Conservation (phyloP, 2,888 invertebrate genomes). For the Argyra leucocephala region DNA sequence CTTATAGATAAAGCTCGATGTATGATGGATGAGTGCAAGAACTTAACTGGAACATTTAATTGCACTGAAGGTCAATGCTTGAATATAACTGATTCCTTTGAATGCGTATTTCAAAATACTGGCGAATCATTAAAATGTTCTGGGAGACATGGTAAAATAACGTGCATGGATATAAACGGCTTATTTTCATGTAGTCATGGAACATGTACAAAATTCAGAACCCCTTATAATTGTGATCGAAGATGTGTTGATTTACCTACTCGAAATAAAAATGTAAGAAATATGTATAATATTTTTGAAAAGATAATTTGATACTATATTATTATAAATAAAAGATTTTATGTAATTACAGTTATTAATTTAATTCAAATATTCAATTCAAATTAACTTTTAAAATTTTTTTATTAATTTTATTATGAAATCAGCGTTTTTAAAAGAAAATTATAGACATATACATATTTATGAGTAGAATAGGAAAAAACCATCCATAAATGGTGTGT, state of each 20-base stretch:
- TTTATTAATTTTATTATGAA: too few relatives aligned
- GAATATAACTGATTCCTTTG: slow-evolving; percentile 80
- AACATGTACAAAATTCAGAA: slow-evolving; percentile 71
- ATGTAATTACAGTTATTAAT: too few relatives aligned
- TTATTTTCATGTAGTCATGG: slow-evolving; percentile 73
- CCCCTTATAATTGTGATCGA: slow-evolving; percentile 81
- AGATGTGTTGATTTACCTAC: slow-evolving; percentile 82
- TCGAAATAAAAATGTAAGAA: slow-evolving; percentile 50
- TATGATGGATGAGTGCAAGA: slow-evolving; percentile 80
- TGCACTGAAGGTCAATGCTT: slow-evolving; percentile 77
- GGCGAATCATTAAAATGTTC: slow-evolving; percentile 79
- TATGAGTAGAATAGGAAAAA: too few relatives aligned
- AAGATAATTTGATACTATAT: too few relatives aligned
- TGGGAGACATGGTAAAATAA: slow-evolving; percentile 76
- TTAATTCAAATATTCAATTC: too few relatives aligned
- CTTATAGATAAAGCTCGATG: slow-evolving; percentile 77
- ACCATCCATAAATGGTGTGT: too few relatives aligned
- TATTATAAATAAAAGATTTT: too few relatives aligned
- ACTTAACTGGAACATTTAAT: slow-evolving; percentile 80
- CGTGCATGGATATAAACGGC: slow-evolving; percentile 78
- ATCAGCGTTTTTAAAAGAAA: too few relatives aligned
- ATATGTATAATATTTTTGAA: too few relatives aligned
- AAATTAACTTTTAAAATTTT: too few relatives aligned
- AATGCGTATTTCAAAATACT: slow-evolving; percentile 76
- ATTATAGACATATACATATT: too few relatives aligned